phyloP scores from a whole-genome alignment of 2,797 vertebrate genomes.

The Poecile montanus region DNA sequence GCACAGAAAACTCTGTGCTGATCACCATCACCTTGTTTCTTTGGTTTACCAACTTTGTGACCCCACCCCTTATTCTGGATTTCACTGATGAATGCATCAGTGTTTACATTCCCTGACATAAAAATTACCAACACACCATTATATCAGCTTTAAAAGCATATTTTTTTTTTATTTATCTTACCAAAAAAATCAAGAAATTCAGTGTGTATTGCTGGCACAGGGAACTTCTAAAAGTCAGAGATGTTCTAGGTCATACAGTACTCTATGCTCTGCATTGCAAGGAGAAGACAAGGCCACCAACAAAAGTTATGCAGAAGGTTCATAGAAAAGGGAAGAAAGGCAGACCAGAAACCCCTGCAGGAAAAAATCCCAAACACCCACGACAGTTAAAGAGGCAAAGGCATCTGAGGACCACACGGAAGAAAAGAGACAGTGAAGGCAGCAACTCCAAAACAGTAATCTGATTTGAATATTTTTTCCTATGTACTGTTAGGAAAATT shows the following conservation, averaged over 20 bases:
- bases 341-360: not conserved
- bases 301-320: not conserved
- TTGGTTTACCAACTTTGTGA: not conserved
- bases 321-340: not conserved
- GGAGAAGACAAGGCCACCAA: not conserved
- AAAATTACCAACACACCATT: not conserved
- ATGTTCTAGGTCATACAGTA: not conserved
- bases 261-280: not conserved
- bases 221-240: not conserved
- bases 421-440: not conserved
- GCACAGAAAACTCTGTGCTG: not conserved
- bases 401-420: not conserved
- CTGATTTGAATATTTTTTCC: not conserved
- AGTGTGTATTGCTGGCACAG: not conserved
- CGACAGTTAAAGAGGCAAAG: not conserved
- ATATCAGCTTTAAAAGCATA: not conserved
- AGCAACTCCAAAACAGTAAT: not conserved
- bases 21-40: not conserved
- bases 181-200: not conserved
- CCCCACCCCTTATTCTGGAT: too few relatives aligned
- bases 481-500: not conserved
- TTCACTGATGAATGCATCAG: not conserved
- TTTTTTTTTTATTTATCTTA: not conserved
- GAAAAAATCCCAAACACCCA: not conserved
- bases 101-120: not conserved